Conservation (phyloP, 2,888 invertebrate genomes). For the Teinopalpus imperialis region DNA sequence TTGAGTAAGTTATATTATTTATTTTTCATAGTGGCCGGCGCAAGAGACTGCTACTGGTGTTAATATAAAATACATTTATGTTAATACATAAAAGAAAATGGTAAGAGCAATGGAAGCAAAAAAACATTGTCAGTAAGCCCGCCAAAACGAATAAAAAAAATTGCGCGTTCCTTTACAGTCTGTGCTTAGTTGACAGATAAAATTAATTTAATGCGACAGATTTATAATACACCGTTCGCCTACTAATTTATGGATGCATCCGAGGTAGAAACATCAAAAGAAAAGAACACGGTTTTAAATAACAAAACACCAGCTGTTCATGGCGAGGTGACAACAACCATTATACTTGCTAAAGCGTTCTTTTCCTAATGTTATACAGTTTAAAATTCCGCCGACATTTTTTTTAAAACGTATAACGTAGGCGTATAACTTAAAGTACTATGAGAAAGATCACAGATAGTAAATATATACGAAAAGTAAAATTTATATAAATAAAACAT, state of each 20-base stretch:
- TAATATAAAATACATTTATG: background rate
- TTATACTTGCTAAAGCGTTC: constrained; percentile 25
- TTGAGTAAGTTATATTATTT: no score
- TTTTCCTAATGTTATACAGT: constrained; percentile 10
- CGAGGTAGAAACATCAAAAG: constrained; percentile 22
- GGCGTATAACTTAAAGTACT: background rate
- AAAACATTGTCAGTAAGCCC: background rate
- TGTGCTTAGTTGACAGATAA: constrained; percentile 17
- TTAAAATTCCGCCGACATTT: constrained; percentile 15
- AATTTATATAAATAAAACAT: background rate
- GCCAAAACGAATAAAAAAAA: constrained; percentile 9
- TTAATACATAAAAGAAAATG: constrained; percentile 4
- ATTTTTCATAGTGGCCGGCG: background rate
- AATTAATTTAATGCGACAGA: constrained; percentile 21
- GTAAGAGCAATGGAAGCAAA: background rate
- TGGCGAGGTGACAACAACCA: constrained; percentile 16
- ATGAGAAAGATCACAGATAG: no score
- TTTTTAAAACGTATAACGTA: background rate
- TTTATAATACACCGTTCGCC: constrained; percentile 22
- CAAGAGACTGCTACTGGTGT: constrained; percentile 3
- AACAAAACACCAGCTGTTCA: constrained; percentile 24
- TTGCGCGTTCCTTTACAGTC: constrained; percentile 18
- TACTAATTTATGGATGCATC: constrained; percentile 22
- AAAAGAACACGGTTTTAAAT: constrained; percentile 14
- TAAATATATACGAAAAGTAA: background rate